phyloP scores from a whole-genome alignment of 1,140 invertebrate genomes.

The Macrostomum lignano region DNA sequence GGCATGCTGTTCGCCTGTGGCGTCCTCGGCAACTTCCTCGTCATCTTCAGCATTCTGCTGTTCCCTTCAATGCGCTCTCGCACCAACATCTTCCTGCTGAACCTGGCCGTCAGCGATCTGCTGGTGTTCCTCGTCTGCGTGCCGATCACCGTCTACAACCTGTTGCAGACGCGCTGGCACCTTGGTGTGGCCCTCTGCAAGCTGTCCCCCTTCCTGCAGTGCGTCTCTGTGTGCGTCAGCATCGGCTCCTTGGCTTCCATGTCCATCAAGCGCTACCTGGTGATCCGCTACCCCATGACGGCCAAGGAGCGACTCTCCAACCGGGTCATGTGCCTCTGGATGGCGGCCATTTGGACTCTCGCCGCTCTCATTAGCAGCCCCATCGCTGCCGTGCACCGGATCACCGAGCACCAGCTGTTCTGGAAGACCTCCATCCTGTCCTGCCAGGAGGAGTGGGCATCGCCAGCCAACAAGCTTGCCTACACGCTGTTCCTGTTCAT shows the following conservation, averaged over 20 bases:
- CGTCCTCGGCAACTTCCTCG: not conserved
- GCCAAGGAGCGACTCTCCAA: conserved; percentile 38
- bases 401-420: conserved; percentile 8
- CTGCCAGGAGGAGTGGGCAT: conserved; percentile 19
- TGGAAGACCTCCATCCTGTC: conserved; percentile 10
- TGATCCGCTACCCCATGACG: conserved; percentile 41
- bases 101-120: conserved; percentile 41
- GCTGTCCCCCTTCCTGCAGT: conserved; percentile 45
- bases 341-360: conserved; percentile 36
- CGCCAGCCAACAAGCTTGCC: conserved; percentile 10
- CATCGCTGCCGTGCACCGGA: conserved; percentile 31
- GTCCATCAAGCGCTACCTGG: conserved; percentile 43
- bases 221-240: conserved; percentile 36
- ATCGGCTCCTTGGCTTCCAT: conserved; percentile 47
- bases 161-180: conserved; percentile 47
- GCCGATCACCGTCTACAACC: conserved; percentile 53
- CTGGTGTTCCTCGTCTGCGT: conserved; percentile 53
- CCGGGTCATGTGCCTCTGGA: conserved; percentile 21
- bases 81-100: conserved; percentile 57
- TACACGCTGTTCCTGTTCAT: conserved; percentile 15
- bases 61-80: conserved; percentile 42
- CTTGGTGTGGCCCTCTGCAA: conserved; percentile 52
- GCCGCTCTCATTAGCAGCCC: conserved; percentile 39
- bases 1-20: not conserved
- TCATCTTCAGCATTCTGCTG: not conserved